phyloP scores from a whole-genome alignment of 1,140 invertebrate genomes.

The Eueides isabella region DNA sequence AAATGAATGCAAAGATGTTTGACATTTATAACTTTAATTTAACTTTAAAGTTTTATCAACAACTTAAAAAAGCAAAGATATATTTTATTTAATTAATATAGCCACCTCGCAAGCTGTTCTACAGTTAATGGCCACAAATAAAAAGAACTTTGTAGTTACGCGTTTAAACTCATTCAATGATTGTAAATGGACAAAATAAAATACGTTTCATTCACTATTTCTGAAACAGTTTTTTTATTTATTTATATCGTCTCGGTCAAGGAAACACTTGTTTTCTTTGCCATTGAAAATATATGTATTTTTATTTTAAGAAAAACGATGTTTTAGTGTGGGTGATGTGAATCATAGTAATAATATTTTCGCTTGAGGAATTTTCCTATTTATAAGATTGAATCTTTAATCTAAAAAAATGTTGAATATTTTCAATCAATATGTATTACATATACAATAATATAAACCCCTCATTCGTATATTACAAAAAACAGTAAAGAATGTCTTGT shows the following conservation, averaged over 20 bases:
- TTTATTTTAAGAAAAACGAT: not conserved
- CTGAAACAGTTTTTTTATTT: conserved; percentile 9
- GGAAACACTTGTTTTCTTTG: not conserved
- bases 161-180: conserved; percentile 2
- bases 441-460: too few relatives aligned
- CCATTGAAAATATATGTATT: not conserved
- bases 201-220: conserved; percentile 28
- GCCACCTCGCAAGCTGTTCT: not conserved
- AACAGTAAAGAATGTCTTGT: too few relatives aligned
- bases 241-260: not conserved
- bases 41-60: not conserved
- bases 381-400: not conserved
- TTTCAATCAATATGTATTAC: too few relatives aligned
- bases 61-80: not conserved
- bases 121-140: not conserved
- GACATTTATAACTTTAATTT: too few relatives aligned
- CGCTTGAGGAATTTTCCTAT: not conserved
- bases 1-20: not conserved
- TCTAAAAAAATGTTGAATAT: too few relatives aligned
- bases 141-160: not conserved
- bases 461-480: too few relatives aligned
- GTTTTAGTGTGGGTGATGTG: not conserved
- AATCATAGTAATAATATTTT: conserved; percentile 2
- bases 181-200: conserved; percentile 13
- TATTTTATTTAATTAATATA: not conserved